phyloP scores from a whole-genome alignment of 2,113 vertebrate species.

The Sinocyclocheilus maitianheensis region DNA sequence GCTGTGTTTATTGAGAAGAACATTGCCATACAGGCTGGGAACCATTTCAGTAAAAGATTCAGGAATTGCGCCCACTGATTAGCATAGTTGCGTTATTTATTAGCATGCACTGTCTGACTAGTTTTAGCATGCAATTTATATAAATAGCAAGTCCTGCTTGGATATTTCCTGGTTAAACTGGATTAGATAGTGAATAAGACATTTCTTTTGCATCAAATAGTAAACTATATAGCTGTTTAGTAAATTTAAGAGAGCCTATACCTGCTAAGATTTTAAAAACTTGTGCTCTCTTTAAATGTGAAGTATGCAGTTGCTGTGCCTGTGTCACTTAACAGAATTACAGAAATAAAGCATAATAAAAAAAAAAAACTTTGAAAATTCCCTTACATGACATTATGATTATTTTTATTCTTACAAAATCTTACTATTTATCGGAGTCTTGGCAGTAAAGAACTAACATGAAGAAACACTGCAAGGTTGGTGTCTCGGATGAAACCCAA shows the following conservation, averaged over 20 bases:
- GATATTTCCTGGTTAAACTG: slow-evolving; percentile 1
- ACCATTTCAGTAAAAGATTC: slow-evolving; percentile 1
- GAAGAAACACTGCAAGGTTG: not conserved
- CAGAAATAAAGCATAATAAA: not conserved
- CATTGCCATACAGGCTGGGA: not conserved
- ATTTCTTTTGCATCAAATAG: not conserved
- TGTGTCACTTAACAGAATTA: not conserved
- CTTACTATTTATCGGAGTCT: not conserved
- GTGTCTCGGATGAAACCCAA: not conserved
- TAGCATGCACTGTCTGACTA: not conserved
- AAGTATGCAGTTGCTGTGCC: not conserved
- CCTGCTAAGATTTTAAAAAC: not conserved
- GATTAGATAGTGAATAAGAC: not conserved
- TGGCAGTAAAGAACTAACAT: not conserved
- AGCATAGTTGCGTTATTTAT: not conserved
- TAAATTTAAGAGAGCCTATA: not conserved
- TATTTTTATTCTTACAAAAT: not conserved
- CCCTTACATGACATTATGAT: not conserved
- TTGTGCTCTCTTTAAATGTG: not conserved
- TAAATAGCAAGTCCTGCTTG: not conserved
- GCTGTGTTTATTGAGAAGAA: slow-evolving; percentile 11
- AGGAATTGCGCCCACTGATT: slow-evolving; percentile 1
- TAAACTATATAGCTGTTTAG: not conserved
- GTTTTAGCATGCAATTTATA: not conserved
- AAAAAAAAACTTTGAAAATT: not conserved